Base-by-base conservation (phyloP, 92 coral and sea anemone genomes). In the Epizoanthus ramosus region DNA sequence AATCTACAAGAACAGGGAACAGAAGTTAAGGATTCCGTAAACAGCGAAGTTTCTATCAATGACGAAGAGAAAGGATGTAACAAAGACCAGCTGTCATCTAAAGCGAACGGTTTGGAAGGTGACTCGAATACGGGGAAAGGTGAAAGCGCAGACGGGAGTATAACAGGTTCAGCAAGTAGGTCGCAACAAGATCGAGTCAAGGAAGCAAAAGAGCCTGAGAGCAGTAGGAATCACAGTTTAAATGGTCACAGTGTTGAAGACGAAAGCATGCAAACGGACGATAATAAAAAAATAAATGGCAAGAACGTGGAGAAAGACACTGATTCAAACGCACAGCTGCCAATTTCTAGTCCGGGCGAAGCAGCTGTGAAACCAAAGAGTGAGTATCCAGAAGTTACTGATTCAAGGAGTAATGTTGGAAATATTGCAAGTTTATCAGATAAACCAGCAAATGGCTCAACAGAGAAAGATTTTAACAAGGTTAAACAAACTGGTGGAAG, bases 171-270 rank as follows among this genome's bases (percentile, higher is more conserved):
- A 15, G 71, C 28, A 9, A 24, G 19, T 45, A 28, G 31, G 33
- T 66, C 18, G n/a, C 33, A 66, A 66, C 31, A 66, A 10, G 41
- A 8, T 28, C 37, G 13, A 10, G 28, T 41, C 19, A 17, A 15
- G 23, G 68, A 61, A 61, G 39, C 39, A 15, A 75, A 37, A 35
- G 81, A 75, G 35, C 59, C 59, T 3, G 82, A 77, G 45, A 61
- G 71, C 39, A 77, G 82, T 23, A 56, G 60, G 22, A 45, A 39
- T 77, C 82, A 77, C 6, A 65, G 65, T 43, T 61, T 77, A 37
- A 77, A 77, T 60, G 82, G 70, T 25, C 39, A 77, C 14, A 19
- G 33, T 37, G 15, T 50, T 15, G 57, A 61, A 19, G 61, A n/a
- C 19, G 59, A 41, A 15, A 35, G 17, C 47, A 37, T 43, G 24